Percentiles rank a stretch among this genome's conserved stretches.
Evolutionary conservation across 64 coral and sea anemone genomes (phyloP).

Genomic region (Orbicella faveolata): DNA sequence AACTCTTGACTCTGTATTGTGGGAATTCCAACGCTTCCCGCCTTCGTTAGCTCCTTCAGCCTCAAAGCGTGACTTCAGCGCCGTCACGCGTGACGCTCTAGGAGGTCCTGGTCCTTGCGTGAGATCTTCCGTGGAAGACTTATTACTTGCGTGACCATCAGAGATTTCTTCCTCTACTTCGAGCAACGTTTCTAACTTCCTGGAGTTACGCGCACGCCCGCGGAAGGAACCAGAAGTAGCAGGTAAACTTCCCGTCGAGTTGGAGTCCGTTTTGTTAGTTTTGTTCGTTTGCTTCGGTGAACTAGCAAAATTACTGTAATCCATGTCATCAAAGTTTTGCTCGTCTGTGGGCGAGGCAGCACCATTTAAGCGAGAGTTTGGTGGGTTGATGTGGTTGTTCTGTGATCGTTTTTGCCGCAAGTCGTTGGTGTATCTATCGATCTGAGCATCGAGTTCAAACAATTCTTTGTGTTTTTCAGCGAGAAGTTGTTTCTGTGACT

Average conservation of each 20-base stretch:
- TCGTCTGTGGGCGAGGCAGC: neutral
- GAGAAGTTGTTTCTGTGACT: slow-evolving; percentile 83
- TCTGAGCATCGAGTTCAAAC: slow-evolving; percentile 82
- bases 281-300: neutral
- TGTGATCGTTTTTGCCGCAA: slow-evolving; percentile 46
- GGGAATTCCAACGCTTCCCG: neutral
- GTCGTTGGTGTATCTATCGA: slow-evolving; percentile 66
- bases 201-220: slow-evolving; percentile 2
- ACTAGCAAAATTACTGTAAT: slow-evolving; percentile 10
- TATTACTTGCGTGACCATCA: slow-evolving; percentile 13
- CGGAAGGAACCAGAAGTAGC: slow-evolving; percentile 10
- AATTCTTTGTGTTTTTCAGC: slow-evolving; percentile 92
- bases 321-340: slow-evolving; percentile 10
- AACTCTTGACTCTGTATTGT: neutral
- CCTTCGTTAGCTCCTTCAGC: neutral
- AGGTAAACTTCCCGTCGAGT: neutral
- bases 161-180: slow-evolving; percentile 61
- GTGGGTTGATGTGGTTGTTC: neutral
- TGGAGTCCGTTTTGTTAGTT: neutral
- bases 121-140: slow-evolving; percentile 38
- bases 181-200: slow-evolving; percentile 49
- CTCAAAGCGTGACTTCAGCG: slow-evolving; percentile 42
- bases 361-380: slow-evolving; percentile 5
- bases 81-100: slow-evolving; percentile 37
- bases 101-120: slow-evolving; percentile 10